phyloP scores from a whole-genome alignment of 2,888 invertebrate species.

The Phengaris arion region DNA sequence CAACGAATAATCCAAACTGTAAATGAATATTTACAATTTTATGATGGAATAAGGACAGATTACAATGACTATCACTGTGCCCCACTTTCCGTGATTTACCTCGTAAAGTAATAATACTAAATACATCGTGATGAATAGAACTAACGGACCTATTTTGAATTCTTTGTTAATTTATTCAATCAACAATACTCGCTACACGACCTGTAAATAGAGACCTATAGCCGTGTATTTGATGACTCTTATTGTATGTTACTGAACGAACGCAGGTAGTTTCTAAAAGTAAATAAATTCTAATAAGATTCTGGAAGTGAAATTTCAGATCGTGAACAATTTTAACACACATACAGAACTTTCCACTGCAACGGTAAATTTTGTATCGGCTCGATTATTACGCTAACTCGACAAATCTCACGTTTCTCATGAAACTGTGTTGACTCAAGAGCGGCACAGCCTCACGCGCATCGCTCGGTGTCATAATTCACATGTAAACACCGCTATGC shows the following conservation, averaged over 20 bases:
- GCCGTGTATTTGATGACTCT: constrained; percentile 17
- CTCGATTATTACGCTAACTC: constrained; percentile 47
- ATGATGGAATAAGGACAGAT: constrained; percentile 19
- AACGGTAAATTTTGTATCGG: constrained; percentile 62
- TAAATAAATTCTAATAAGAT: constrained; percentile 61
- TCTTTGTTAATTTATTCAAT: constrained; percentile 27
- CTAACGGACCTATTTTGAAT: constrained; percentile 26
- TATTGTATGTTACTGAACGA: constrained; percentile 30
- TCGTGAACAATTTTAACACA: constrained; percentile 50
- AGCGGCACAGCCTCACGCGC: constrained; percentile 39
- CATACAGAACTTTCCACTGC: constrained; percentile 60
- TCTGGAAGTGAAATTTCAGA: constrained; percentile 53
- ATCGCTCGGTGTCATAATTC: constrained; percentile 66
- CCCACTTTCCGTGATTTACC: constrained; percentile 20
- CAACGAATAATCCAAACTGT: too few species aligned
- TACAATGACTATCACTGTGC: background rate
- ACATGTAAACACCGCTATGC: constrained; percentile 68
- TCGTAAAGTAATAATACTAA: background rate
- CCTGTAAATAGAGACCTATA: background rate
- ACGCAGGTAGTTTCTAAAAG: constrained; percentile 32
- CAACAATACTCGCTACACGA: constrained; percentile 11
- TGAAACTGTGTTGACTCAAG: constrained; percentile 45
- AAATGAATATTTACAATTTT: background rate
- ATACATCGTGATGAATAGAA: constrained; percentile 6
- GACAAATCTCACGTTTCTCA: constrained; percentile 53